phyloP scores from a whole-genome alignment of 2,797 vertebrate genomes.

The Lindbergichthys nudifrons region DNA sequence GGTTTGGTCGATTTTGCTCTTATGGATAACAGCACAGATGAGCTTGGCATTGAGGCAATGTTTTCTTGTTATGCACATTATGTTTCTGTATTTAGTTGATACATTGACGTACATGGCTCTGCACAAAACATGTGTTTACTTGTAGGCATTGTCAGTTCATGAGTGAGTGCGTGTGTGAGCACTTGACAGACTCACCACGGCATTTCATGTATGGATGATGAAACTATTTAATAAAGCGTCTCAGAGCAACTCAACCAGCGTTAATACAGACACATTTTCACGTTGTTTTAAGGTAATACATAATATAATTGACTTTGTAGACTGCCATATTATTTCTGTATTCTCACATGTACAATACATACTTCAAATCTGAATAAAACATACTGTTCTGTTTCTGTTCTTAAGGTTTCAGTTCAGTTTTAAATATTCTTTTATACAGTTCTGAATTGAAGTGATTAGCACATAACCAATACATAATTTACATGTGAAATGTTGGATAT shows the following conservation, averaged over 20 bases:
- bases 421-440: neutral
- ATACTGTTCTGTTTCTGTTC: neutral
- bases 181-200: slow-evolving; percentile 31
- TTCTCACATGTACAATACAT: neutral
- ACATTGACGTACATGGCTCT: slow-evolving; percentile 5
- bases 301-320: neutral
- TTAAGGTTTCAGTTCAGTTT: neutral
- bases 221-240: slow-evolving; percentile 36
- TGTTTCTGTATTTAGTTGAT: slow-evolving; percentile 12
- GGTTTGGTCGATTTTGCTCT: slow-evolving; percentile 19
- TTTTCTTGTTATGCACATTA: slow-evolving; percentile 13
- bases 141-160: neutral
- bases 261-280: neutral
- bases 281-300: neutral
- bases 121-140: no score
- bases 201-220: slow-evolving; percentile 36
- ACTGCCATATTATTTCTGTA: neutral
- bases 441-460: neutral
- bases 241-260: neutral
- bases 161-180: neutral
- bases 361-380: neutral
- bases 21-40: slow-evolving; percentile 9
- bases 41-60: slow-evolving; percentile 25
- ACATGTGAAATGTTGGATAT: slow-evolving; percentile 3
- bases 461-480: neutral